Percentiles rank a stretch among this genome's conserved stretches.
Conservation (phyloP, 1,140 invertebrate species). For the Drosophila ogumai region DNA sequence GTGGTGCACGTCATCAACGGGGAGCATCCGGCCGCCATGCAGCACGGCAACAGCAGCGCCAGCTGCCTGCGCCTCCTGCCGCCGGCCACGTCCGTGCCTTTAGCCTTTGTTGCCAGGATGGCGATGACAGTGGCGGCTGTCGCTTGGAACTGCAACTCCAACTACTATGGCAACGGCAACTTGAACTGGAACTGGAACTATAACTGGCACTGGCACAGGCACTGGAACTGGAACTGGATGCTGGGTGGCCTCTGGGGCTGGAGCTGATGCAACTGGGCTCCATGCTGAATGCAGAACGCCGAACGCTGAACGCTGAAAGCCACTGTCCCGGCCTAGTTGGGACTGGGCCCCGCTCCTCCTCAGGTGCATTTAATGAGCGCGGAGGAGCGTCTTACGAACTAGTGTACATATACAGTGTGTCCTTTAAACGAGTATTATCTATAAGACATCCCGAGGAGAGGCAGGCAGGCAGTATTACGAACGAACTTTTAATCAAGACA, state of each 20-base stretch:
- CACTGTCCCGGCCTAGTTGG: conserved; percentile 73
- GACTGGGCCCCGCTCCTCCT: conserved; percentile 45
- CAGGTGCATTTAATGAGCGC: conserved; percentile 72
- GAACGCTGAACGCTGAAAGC: conserved; percentile 37
- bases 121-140: conserved; percentile 61
- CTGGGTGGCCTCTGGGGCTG: conserved; percentile 38
- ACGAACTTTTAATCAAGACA: conserved; percentile 57
- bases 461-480: conserved; percentile 69
- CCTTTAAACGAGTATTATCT: conserved; percentile 78
- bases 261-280: conserved; percentile 53
- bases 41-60: conserved; percentile 87
- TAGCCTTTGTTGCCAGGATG: conserved; percentile 57
- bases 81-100: conserved; percentile 66
- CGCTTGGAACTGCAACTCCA: conserved; percentile 69
- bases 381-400: conserved; percentile 61
- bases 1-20: conserved; percentile 89
- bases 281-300: conserved; percentile 1
- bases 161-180: conserved; percentile 20
- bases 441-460: conserved; percentile 53
- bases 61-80: conserved; percentile 61
- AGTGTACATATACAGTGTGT: conserved; percentile 75
- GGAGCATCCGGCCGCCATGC: conserved; percentile 91
- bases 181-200: conserved; percentile 53
- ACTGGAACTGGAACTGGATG: conserved; percentile 34
- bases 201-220: conserved; percentile 48